Evolutionary conservation across 2,797 vertebrate species (phyloP).

Genomic region (Chelon labrosus): DNA sequence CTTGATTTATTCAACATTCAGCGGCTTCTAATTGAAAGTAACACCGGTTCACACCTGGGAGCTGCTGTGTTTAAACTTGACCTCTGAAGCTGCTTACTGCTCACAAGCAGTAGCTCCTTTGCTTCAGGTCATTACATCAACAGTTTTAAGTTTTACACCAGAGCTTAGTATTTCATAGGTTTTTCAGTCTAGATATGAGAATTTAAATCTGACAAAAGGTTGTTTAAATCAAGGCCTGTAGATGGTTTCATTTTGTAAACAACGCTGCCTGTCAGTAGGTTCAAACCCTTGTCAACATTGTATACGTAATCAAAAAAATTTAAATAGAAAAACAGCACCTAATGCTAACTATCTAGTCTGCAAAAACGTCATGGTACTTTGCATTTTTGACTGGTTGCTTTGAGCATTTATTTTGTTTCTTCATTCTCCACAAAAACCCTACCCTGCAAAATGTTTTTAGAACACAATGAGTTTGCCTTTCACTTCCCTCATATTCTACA

Average conservation of each 20-base stretch:
- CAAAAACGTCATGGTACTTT: constrained; percentile 19
- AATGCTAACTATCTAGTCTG: constrained; percentile 4
- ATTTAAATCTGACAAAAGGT: constrained; percentile 3
- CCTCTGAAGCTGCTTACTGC: constrained; percentile 18
- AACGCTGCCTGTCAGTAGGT: constrained; percentile 12
- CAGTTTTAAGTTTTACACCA: constrained; percentile 7
- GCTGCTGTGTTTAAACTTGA: constrained; percentile 11
- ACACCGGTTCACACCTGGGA: constrained; percentile 29
- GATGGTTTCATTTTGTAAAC: constrained; percentile 57
- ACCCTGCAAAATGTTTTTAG: constrained; percentile 24
- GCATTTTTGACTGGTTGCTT: constrained; percentile 11
- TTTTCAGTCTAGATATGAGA: not conserved
- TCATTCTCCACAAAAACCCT: constrained; percentile 1
- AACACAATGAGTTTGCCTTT: constrained; percentile 18
- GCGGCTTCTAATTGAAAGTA: constrained; percentile 23
- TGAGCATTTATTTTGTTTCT: not conserved
- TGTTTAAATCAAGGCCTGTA: constrained; percentile 30
- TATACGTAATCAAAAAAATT: constrained; percentile 6
- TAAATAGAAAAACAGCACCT: constrained; percentile 2
- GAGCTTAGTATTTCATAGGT: not conserved
- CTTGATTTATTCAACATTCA: constrained; percentile 15
- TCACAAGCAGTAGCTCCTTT: not conserved
- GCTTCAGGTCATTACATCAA: not conserved
- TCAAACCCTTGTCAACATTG: not conserved
- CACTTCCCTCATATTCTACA: constrained; percentile 24